These are phyloP conservation scores for Neomorphus geoffroyi DNA, from an alignment of 2,797 vertebrate genomes.

Conservation along the genomic window DNA sequence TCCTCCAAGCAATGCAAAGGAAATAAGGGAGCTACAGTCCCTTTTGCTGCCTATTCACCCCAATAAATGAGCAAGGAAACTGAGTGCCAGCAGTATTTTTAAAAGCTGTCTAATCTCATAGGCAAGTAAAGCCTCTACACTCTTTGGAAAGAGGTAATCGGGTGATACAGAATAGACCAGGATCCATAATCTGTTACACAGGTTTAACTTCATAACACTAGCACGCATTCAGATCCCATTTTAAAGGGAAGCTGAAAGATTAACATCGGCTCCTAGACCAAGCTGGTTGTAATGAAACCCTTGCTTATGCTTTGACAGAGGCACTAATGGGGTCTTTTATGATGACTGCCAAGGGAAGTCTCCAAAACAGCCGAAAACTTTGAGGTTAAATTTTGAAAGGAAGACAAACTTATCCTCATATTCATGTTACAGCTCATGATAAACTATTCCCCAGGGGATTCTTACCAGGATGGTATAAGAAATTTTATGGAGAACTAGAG, in stretches of 20 bases:
- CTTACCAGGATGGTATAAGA: constrained; percentile 28
- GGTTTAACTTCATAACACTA: not conserved
- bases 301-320: not conserved
- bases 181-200: not conserved
- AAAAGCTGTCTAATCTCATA: not conserved
- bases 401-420: constrained; percentile 39
- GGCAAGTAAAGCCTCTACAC: not conserved
- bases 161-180: not conserved
- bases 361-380: constrained; percentile 18
- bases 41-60: not conserved
- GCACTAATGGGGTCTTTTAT: not conserved
- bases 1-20: not conserved
- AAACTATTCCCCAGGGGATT: constrained; percentile 46
- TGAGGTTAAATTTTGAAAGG: constrained; percentile 55
- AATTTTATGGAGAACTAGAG: constrained; percentile 26
- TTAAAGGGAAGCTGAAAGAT: constrained; percentile 23
- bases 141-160: not conserved
- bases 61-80: not conserved
- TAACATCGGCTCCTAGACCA: not conserved
- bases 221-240: not conserved
- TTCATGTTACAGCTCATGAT: constrained; percentile 33
- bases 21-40: not conserved
- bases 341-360: constrained; percentile 35
- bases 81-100: not conserved
- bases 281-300: constrained; percentile 9